Base-by-base conservation (phyloP, 2,888 invertebrate species). In the Therioaphis trifolii region DNA sequence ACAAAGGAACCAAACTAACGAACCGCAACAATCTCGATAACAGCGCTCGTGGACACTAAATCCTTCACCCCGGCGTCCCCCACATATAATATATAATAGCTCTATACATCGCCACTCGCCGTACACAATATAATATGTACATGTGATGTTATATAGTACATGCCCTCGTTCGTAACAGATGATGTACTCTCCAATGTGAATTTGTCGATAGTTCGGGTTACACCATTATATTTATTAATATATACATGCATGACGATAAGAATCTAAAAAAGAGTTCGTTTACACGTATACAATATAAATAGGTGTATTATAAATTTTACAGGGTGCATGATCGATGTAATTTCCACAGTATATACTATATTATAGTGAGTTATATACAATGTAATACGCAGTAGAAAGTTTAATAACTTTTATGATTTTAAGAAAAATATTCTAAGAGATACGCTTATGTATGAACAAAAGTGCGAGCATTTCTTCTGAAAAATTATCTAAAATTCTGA, bases 11-110 rank as follows among this genome's bases (percentile, higher is more conserved):
- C 46, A 80, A 72, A 58, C 80, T 72, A 80, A 80, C 80, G 80
- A 80, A 80, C 80, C 80, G 80, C 71, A 46, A 72, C 80, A 72
- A 80, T 80, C 80, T 71, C 80, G 80, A 80, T 80, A 80, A 80
- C 80, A 43, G 71, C 58, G 52, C 68, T 21, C 49, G 61, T n/a
- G 68, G 69, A 79, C 79, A 71, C 46, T 80, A 80, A 80, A 80
- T 80, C 61, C 79, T 71, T 40, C 35, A 15, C 5, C 21, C 11
- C 21, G 21, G 4, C 43, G 4, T 40, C 74, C 43, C 15, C 52
- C 27, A 24, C 11, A 4, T 61, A 1, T 15, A 49, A 35, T 55
- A 46, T 46, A 21, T 61, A 61, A 76, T 61, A 76, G 61, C 46
- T 76, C 61, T 61, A 40, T 27, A 3, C 35, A 14, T 52, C 15